Conservation (phyloP, 2,113 vertebrate species). For the Clarias macrocephalus region DNA sequence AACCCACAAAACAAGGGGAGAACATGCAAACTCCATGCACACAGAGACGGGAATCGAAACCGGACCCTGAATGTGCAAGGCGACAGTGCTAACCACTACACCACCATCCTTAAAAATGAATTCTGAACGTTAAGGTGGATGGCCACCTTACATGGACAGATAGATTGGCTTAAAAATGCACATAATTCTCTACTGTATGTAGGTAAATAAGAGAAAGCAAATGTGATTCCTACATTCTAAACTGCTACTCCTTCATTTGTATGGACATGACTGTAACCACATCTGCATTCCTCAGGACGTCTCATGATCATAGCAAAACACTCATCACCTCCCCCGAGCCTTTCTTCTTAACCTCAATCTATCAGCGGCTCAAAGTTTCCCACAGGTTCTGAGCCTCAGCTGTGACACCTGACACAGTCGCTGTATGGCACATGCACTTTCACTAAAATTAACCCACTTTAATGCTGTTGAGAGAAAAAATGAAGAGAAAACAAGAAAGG, state of each 20-base stretch:
- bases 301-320: constrained; percentile 57
- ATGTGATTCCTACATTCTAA: neutral
- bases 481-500: neutral
- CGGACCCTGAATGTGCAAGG: too few relatives aligned
- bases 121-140: neutral
- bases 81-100: too few relatives aligned
- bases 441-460: constrained; percentile 45
- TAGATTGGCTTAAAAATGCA: neutral
- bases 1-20: too few relatives aligned
- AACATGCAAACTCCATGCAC: too few relatives aligned
- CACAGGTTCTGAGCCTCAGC: constrained; percentile 45
- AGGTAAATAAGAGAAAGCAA: neutral
- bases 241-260: constrained; percentile 11
- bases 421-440: constrained; percentile 29
- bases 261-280: neutral
- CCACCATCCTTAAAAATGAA: too few relatives aligned
- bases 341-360: constrained; percentile 67
- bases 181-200: neutral
- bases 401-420: constrained; percentile 51
- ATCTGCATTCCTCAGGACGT: constrained; percentile 42
- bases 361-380: constrained; percentile 60
- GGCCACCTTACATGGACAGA: neutral
- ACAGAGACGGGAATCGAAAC: too few relatives aligned
- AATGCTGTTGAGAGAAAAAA: neutral
- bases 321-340: constrained; percentile 52